A percentile compares a stretch with the other conserved stretches of the same genome.
Conservation (phyloP, 2,888 invertebrate genomes). For the Tenthredo livida region DNA sequence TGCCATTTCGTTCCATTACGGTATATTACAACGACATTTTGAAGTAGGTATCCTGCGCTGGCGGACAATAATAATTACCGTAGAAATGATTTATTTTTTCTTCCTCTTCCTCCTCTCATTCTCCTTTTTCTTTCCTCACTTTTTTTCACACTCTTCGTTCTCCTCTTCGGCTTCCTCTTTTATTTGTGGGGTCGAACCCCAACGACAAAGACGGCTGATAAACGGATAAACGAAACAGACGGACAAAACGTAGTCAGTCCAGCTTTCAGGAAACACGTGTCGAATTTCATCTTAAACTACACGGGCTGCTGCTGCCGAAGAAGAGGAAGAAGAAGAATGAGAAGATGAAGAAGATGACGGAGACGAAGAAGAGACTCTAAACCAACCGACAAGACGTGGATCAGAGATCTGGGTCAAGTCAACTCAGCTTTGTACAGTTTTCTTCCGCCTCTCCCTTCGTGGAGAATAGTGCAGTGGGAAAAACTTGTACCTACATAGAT, state of each 20-base stretch:
- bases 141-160: neutral
- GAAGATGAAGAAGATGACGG: neutral
- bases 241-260: neutral
- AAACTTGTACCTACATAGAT: neutral
- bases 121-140: neutral
- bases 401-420: constrained; percentile 40
- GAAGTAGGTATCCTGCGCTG: neutral
- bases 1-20: constrained; percentile 49
- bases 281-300: constrained; percentile 39
- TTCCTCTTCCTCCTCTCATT: neutral
- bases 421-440: neutral
- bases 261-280: constrained; percentile 48
- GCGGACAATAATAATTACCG: constrained; percentile 39
- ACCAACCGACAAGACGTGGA: neutral
- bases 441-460: neutral
- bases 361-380: constrained; percentile 11
- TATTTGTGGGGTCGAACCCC: constrained; percentile 20
- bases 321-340: neutral
- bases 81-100: constrained; percentile 20
- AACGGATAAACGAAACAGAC: constrained; percentile 33
- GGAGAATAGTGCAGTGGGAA: neutral
- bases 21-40: constrained; percentile 35
- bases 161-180: constrained; percentile 1
- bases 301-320: neutral
- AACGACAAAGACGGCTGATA: neutral